Evolutionary conservation across 2,113 vertebrate species (phyloP).

Genomic region (Bujurquina vittata): DNA sequence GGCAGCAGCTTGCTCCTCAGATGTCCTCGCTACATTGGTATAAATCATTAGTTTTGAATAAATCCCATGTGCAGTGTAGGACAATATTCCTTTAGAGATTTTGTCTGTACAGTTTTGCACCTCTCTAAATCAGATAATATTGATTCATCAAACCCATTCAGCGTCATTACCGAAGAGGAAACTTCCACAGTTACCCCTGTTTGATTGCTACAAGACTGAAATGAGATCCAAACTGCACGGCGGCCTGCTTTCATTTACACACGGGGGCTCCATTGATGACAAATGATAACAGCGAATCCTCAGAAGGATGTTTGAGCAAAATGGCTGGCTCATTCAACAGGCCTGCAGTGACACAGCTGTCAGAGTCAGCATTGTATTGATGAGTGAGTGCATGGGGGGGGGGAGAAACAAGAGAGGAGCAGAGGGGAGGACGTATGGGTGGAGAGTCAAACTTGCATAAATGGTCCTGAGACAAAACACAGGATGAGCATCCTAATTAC

Average conservation of each 20-base stretch:
- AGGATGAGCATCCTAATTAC: not conserved
- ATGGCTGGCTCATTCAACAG: constrained; percentile 7
- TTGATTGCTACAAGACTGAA: constrained; percentile 49
- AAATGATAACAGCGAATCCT: constrained; percentile 38
- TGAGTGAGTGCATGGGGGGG: not conserved
- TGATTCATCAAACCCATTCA: constrained; percentile 34
- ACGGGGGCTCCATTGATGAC: constrained; percentile 40
- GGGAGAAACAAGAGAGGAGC: not conserved
- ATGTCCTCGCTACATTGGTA: constrained; percentile 41
- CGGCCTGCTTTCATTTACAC: constrained; percentile 46
- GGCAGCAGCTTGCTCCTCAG: constrained; percentile 45
- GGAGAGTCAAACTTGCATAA: not conserved
- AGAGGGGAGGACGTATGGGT: not conserved
- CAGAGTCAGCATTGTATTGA: constrained; percentile 2
- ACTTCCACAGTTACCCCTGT: constrained; percentile 22
- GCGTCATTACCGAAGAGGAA: constrained; percentile 15
- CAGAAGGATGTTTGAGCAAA: constrained; percentile 28
- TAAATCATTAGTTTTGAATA: constrained; percentile 38
- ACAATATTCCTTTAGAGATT: constrained; percentile 10
- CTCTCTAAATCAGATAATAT: constrained; percentile 16
- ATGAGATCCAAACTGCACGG: constrained; percentile 50
- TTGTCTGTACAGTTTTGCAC: not conserved
- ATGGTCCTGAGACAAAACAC: not conserved
- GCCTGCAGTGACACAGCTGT: constrained; percentile 18
- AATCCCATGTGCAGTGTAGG: constrained; percentile 23